Evolutionary conservation across 2,797 vertebrate genomes (phyloP).

Genomic region (Acanthopagrus latus): DNA sequence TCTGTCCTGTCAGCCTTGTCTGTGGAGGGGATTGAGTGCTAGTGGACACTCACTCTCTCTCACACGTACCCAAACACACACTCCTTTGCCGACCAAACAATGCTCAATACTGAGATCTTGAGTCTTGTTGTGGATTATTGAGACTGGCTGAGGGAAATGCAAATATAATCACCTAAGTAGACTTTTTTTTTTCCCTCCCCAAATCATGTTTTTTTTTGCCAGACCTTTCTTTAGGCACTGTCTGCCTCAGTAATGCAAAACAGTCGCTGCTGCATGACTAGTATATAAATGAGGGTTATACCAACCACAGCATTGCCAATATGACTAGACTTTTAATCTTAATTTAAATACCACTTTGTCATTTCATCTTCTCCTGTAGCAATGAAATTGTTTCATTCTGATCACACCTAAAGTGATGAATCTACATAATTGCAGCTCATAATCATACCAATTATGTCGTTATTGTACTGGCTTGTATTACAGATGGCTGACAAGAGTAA

Average conservation of each 20-base stretch:
- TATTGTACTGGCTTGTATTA: neutral
- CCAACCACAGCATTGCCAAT: neutral
- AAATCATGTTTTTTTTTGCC: conserved; percentile 28
- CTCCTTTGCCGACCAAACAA: conserved; percentile 32
- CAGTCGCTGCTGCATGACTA: conserved; percentile 29
- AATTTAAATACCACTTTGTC: neutral
- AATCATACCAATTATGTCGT: neutral
- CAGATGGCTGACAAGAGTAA: neutral
- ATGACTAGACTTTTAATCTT: conserved; percentile 2
- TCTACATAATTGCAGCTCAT: neutral
- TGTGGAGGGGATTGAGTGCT: conserved; percentile 34
- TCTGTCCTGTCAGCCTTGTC: conserved; percentile 70
- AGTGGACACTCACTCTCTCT: conserved; percentile 32
- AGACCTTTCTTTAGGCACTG: conserved; percentile 36
- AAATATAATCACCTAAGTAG: conserved; percentile 46
- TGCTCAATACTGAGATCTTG: conserved; percentile 15
- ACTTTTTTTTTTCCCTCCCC: conserved; percentile 15
- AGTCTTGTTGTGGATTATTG: conserved; percentile 21
- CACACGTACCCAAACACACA: conserved; percentile 29
- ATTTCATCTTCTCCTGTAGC: neutral
- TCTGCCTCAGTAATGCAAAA: conserved; percentile 37
- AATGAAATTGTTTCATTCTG: neutral
- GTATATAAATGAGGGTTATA: conserved; percentile 29
- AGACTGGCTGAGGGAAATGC: conserved; percentile 36
- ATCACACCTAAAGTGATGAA: conserved; percentile 5